Evolutionary conservation across 2,888 invertebrate species (phyloP).

Genomic region (Empis livida): DNA sequence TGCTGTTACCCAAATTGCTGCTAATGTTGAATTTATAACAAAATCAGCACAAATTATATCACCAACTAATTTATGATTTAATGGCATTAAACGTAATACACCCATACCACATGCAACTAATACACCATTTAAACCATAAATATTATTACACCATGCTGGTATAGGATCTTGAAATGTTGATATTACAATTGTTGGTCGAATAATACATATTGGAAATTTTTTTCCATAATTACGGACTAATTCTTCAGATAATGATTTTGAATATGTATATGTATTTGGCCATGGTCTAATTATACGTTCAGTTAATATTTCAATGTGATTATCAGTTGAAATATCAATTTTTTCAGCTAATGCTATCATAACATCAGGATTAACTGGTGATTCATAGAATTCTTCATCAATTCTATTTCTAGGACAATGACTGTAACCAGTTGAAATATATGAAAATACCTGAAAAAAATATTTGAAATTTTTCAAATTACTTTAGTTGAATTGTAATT

Average conservation of each 20-base stretch:
- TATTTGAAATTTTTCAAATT: not conserved
- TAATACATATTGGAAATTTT: slow-evolving; percentile 15
- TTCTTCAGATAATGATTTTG: slow-evolving; percentile 20
- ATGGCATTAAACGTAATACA: slow-evolving; percentile 13
- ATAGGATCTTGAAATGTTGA: slow-evolving; percentile 20
- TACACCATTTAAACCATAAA: slow-evolving; percentile 18
- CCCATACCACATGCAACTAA: slow-evolving; percentile 16
- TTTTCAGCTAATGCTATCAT: slow-evolving; percentile 17
- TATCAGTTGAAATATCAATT: not conserved
- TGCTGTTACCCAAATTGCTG: slow-evolving; percentile 17
- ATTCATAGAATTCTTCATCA: slow-evolving; percentile 18
- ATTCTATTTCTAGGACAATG: slow-evolving; percentile 11
- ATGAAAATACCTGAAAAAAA: slow-evolving; percentile 15
- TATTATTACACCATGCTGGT: slow-evolving; percentile 18
- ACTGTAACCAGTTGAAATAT: slow-evolving; percentile 22
- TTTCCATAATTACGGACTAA: slow-evolving; percentile 15
- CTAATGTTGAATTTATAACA: slow-evolving; percentile 19
- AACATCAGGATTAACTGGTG: slow-evolving; percentile 16
- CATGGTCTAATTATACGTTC: slow-evolving; percentile 17
- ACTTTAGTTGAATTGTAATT: too few relatives aligned
- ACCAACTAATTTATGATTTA: slow-evolving; percentile 5
- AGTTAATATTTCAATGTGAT: slow-evolving; percentile 9
- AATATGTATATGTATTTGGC: slow-evolving; percentile 20
- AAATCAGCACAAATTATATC: slow-evolving; percentile 21
- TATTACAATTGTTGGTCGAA: slow-evolving; percentile 19